A percentile compares a stretch with the other conserved stretches of the same genome.
Conservation (phyloP, 2,888 invertebrate species). For the Andrena flavipes region DNA sequence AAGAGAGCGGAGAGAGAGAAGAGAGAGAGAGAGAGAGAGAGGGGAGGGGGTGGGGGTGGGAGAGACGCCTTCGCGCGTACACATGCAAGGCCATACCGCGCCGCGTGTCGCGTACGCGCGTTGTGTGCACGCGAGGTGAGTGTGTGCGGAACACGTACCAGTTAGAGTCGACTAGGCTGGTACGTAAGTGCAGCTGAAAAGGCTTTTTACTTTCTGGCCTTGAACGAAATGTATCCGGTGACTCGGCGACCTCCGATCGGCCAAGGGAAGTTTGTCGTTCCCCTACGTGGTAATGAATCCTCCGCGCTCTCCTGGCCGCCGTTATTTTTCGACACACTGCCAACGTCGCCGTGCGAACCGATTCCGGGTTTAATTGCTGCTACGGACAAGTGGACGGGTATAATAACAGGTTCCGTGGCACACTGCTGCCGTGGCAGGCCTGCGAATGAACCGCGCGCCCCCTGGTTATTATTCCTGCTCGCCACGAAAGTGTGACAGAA, state of each 20-base stretch:
- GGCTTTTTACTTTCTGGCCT: slow-evolving; percentile 84
- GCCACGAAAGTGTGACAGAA: slow-evolving; percentile 35
- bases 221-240: slow-evolving; percentile 84
- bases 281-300: slow-evolving; percentile 54
- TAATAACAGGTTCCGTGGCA: slow-evolving; percentile 30
- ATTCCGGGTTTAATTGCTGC: slow-evolving; percentile 43
- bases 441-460: slow-evolving; percentile 25
- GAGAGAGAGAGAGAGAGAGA: slow-evolving; percentile 7
- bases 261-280: slow-evolving; percentile 61
- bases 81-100: slow-evolving; percentile 52
- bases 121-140: slow-evolving; percentile 78
- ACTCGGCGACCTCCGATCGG: slow-evolving; percentile 72
- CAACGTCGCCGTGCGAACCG: slow-evolving; percentile 27
- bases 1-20: slow-evolving; percentile 27
- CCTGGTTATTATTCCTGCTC: slow-evolving; percentile 32
- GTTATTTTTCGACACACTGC: slow-evolving; percentile 57
- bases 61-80: slow-evolving; percentile 64
- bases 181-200: slow-evolving; percentile 82
- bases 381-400: slow-evolving; percentile 37
- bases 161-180: slow-evolving; percentile 72
- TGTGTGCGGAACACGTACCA: slow-evolving; percentile 65
- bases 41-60: slow-evolving; percentile 4
- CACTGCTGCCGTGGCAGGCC: slow-evolving; percentile 10
- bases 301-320: slow-evolving; percentile 42
- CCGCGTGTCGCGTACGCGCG: slow-evolving; percentile 54